Conservation (phyloP, 2,888 invertebrate genomes). For the Rhorus exstirpatorius region DNA sequence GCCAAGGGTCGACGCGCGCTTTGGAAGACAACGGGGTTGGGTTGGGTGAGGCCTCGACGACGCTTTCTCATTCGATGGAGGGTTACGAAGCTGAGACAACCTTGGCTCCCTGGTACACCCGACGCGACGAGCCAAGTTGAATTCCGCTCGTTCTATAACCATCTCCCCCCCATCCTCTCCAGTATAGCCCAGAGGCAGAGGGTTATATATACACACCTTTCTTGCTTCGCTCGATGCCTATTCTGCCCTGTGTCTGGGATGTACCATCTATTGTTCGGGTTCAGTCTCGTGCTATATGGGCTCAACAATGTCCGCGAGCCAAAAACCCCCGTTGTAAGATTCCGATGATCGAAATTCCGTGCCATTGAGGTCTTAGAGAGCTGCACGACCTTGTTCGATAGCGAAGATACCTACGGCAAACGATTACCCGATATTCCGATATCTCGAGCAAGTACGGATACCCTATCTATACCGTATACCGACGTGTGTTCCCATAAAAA, state of each 20-base stretch:
- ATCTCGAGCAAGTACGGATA: not conserved
- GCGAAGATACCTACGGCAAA: conserved; percentile 4
- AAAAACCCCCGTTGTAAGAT: conserved; percentile 22
- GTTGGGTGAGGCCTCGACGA: conserved; percentile 31
- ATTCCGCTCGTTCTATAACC: conserved; percentile 50
- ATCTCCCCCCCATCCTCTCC: not conserved
- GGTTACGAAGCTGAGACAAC: conserved; percentile 52
- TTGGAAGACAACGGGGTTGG: conserved; percentile 33
- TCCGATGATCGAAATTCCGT: conserved; percentile 49
- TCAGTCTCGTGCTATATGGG: conserved; percentile 4
- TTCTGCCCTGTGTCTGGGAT: conserved; percentile 37
- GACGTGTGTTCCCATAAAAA: not conserved
- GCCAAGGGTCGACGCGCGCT: conserved; percentile 26
- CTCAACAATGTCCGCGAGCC: conserved; percentile 35
- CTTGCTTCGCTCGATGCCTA: conserved; percentile 16
- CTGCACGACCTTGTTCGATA: conserved; percentile 44
- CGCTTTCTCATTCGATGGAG: conserved; percentile 38
- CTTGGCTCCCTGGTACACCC: conserved; percentile 58
- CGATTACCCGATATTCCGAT: conserved; percentile 22
- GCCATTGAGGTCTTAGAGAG: conserved; percentile 33
- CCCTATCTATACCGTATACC: not conserved
- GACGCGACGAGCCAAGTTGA: conserved; percentile 52
- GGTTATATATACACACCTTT: conserved; percentile 27
- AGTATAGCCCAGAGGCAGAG: conserved; percentile 38
- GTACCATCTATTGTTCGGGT: conserved; percentile 57